Conservation (phyloP, 2,797 vertebrate species). For the Acanthis flammea region DNA sequence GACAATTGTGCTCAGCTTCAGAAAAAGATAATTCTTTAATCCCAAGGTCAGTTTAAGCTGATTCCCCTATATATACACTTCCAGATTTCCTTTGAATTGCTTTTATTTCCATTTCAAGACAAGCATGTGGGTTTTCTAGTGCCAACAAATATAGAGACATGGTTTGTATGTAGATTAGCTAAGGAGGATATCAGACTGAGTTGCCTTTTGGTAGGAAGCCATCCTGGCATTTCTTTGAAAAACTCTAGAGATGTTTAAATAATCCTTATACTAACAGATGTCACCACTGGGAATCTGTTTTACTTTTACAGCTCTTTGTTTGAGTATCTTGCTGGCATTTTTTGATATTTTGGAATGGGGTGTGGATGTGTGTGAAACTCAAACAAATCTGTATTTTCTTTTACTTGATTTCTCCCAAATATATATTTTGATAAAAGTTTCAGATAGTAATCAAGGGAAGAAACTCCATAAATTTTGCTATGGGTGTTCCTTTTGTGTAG, state of each 20-base stretch:
- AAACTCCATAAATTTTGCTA: not conserved
- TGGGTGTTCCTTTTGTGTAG: not conserved
- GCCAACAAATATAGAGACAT: not conserved
- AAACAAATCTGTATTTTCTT: slow-evolving; percentile 1
- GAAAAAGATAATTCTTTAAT: not conserved
- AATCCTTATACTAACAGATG: slow-evolving; percentile 40
- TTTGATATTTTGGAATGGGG: not conserved
- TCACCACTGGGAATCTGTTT: slow-evolving; percentile 39
- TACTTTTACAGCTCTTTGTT: slow-evolving; percentile 39
- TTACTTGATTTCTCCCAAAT: not conserved
- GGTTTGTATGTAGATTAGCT: not conserved
- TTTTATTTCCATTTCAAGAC: slow-evolving; percentile 4
- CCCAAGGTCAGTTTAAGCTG: not conserved
- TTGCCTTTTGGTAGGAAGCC: slow-evolving; percentile 17
- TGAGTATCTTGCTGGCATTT: not conserved
- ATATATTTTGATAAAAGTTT: not conserved
- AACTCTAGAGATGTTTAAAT: slow-evolving; percentile 32
- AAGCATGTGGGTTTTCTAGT: not conserved
- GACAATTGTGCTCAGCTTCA: not conserved
- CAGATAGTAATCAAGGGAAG: not conserved
- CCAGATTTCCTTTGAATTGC: not conserved
- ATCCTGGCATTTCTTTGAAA: slow-evolving; percentile 11
- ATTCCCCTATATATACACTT: not conserved
- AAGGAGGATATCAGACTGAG: not conserved
- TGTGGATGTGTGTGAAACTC: not conserved